A percentile compares a stretch with the other conserved stretches of the same genome.
phyloP scores from a whole-genome alignment of 1,140 invertebrate species.

The Dreissena polymorpha region DNA sequence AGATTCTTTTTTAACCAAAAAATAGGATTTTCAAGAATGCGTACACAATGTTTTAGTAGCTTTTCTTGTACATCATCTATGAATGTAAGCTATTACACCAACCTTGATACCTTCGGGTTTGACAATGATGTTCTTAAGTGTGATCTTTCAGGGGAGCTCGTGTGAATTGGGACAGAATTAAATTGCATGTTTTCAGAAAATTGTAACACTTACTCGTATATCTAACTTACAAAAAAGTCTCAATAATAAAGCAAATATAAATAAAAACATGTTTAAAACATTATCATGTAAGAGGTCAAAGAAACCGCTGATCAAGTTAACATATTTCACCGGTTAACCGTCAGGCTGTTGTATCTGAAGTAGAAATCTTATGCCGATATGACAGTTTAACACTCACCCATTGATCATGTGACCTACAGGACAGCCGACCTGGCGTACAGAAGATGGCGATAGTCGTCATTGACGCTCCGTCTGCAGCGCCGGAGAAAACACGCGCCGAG shows the following conservation, averaged over 20 bases:
- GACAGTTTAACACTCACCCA: neutral
- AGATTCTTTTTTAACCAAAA: neutral
- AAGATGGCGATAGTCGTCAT: conserved; percentile 59
- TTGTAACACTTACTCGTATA: too few relatives aligned
- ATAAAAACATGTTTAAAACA: neutral
- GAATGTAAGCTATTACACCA: neutral
- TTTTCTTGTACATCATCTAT: neutral
- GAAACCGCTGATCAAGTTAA: neutral
- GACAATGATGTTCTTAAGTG: neutral
- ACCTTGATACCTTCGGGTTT: neutral
- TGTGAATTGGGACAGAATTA: too few relatives aligned
- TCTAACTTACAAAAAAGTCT: neutral
- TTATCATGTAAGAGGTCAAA: neutral
- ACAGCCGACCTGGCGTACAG: conserved; percentile 60
- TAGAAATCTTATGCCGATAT: neutral
- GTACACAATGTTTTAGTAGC: neutral
- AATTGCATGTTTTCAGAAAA: too few relatives aligned
- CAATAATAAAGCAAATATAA: neutral
- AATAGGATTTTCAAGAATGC: neutral
- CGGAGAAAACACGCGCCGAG: conserved; percentile 42
- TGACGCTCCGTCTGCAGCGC: conserved; percentile 54
- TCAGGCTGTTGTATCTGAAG: neutral
- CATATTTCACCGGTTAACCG: neutral
- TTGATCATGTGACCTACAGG: conserved; percentile 18
- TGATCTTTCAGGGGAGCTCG: too few relatives aligned